These are phyloP conservation scores for Drosophila saltans DNA, from an alignment of 1,140 invertebrate species.

Conservation along the genomic window DNA sequence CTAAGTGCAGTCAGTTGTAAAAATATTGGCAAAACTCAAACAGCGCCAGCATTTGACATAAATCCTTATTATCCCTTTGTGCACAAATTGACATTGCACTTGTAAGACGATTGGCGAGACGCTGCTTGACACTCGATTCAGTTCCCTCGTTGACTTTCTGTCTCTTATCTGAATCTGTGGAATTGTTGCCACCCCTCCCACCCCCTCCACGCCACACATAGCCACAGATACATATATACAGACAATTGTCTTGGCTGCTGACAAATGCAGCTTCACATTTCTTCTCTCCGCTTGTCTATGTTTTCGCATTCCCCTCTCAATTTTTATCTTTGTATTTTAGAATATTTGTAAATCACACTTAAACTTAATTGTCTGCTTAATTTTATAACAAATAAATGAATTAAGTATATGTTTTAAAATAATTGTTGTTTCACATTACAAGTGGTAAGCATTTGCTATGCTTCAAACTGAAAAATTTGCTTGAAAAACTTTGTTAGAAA, in stretches of 20 bases:
- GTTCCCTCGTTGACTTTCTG: conserved; percentile 20
- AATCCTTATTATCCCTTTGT: conserved; percentile 76
- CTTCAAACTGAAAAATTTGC: too few species aligned
- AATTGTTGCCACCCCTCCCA: conserved; percentile 41
- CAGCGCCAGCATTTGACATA: conserved; percentile 71
- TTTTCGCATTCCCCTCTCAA: not conserved
- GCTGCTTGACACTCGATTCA: conserved; percentile 33
- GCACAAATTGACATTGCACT: conserved; percentile 77
- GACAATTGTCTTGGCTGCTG: conserved; percentile 30
- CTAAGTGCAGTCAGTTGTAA: conserved; percentile 67
- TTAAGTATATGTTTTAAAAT: not conserved
- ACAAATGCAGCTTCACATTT: conserved; percentile 9
- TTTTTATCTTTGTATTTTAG: not conserved
- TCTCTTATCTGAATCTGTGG: conserved; percentile 43
- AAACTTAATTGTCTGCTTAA: conserved; percentile 10
- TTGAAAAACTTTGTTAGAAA: too few species aligned
- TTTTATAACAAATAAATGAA: not conserved
- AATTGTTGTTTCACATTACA: too few species aligned
- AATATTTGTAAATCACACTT: not conserved
- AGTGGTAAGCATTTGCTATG: too few species aligned
- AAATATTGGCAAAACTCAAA: conserved; percentile 75
- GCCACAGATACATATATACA: not conserved
- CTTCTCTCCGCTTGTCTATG: not conserved
- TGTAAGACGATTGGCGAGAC: conserved; percentile 71
- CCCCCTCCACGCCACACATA: not conserved